A percentile compares a stretch with the other conserved stretches of the same genome.
Conservation (phyloP, 2,797 vertebrate species). For the Rousettus madagascariensis region DNA sequence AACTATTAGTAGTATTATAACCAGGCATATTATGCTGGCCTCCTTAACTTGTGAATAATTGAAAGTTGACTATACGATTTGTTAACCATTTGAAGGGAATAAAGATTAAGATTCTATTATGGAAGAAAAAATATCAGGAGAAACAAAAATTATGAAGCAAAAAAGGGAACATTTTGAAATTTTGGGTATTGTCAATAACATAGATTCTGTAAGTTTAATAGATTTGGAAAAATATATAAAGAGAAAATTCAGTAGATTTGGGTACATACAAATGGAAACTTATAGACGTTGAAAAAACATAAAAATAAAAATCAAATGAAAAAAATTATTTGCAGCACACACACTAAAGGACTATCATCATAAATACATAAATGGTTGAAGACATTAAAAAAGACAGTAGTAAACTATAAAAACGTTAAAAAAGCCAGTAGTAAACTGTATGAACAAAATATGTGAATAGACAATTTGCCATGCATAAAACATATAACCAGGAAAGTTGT, state of each 20-base stretch:
- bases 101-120: background rate
- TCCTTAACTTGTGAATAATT: background rate
- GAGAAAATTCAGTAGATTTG: background rate
- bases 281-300: background rate
- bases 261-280: background rate
- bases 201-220: background rate
- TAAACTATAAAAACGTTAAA: too few relatives aligned
- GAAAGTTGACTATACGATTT: background rate
- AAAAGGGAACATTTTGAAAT: background rate
- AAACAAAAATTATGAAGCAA: background rate
- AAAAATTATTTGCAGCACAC: background rate
- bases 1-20: background rate
- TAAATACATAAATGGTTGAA: background rate
- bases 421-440: background rate
- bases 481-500: background rate
- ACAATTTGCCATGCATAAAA: background rate
- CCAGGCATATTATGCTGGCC: background rate
- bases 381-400: background rate
- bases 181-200: background rate
- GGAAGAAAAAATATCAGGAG: background rate
- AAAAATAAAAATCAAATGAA: constrained; percentile 15
- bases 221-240: background rate
- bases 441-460: background rate
- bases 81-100: background rate
- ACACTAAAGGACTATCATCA: background rate